Percentiles rank a stretch among this genome's conserved stretches.
Evolutionary conservation across 2,113 vertebrate genomes (phyloP).

Genomic region (Prionailurus bengalensis): DNA sequence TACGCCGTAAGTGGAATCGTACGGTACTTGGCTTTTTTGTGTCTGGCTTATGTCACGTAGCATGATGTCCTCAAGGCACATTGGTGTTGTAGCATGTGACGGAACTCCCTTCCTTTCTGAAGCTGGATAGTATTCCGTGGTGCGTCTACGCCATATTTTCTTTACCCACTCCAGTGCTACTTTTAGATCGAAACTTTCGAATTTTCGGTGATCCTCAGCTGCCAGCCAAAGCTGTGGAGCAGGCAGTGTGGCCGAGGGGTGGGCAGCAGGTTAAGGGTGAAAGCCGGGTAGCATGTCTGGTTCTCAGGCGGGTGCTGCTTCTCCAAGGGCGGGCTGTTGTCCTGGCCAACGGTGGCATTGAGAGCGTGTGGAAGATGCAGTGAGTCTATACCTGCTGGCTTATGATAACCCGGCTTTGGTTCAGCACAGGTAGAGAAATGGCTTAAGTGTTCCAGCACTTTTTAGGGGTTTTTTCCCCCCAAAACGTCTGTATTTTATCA

Average conservation of each 20-base stretch:
- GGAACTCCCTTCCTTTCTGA: neutral
- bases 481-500: neutral
- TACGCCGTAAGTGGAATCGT: neutral
- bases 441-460: neutral
- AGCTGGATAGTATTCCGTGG: neutral
- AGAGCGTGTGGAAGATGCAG: neutral
- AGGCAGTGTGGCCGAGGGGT: neutral
- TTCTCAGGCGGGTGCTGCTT: neutral
- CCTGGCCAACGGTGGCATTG: neutral
- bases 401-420: neutral
- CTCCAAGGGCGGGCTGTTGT: rapidly evolving
- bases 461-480: neutral
- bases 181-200: neutral
- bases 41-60: neutral
- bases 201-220: neutral
- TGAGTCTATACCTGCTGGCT: rapidly evolving
- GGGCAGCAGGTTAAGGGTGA: neutral
- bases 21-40: neutral
- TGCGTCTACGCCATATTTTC: neutral
- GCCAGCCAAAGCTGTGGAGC: neutral
- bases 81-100: neutral
- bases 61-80: neutral
- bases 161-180: neutral
- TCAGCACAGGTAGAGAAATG: neutral
- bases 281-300: neutral